Evolutionary conservation across 2,888 invertebrate species (phyloP).

Genomic region (Rhamphomyia laevipes): DNA sequence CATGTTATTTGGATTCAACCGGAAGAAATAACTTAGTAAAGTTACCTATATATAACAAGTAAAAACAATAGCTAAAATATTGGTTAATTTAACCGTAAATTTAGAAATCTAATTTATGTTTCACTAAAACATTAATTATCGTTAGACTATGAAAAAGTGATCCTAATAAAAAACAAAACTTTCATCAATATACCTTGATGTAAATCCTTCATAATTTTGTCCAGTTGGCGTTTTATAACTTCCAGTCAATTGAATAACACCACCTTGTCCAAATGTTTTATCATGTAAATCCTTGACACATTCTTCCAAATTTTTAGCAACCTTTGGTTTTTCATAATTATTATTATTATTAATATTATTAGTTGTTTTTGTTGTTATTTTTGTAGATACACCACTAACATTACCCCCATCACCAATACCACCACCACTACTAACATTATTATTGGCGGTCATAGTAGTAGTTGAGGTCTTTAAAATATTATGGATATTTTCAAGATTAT

Average conservation of each 20-base stretch:
- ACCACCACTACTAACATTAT: background rate
- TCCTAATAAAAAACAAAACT: background rate
- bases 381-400: no score
- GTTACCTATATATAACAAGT: no score
- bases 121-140: no score
- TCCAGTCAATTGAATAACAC: slow-evolving; percentile 28
- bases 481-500: background rate
- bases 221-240: slow-evolving; percentile 23
- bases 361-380: background rate
- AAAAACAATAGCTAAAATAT: no score
- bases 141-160: no score
- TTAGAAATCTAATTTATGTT: no score
- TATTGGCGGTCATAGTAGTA: no score
- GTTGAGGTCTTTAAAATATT: background rate
- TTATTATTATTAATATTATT: background rate
- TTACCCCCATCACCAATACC: no score
- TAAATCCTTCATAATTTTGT: slow-evolving; percentile 51
- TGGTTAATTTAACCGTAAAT: no score
- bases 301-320: slow-evolving; percentile 29
- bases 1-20: no score
- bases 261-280: slow-evolving; percentile 36
- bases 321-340: slow-evolving; percentile 4
- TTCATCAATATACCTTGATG: slow-evolving; percentile 43
- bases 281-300: slow-evolving; percentile 38
- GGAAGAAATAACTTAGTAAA: no score